Percentiles rank a stretch among this genome's conserved stretches.
phyloP scores from a whole-genome alignment of 2,113 vertebrate genomes.

The Mus spicilegus region DNA sequence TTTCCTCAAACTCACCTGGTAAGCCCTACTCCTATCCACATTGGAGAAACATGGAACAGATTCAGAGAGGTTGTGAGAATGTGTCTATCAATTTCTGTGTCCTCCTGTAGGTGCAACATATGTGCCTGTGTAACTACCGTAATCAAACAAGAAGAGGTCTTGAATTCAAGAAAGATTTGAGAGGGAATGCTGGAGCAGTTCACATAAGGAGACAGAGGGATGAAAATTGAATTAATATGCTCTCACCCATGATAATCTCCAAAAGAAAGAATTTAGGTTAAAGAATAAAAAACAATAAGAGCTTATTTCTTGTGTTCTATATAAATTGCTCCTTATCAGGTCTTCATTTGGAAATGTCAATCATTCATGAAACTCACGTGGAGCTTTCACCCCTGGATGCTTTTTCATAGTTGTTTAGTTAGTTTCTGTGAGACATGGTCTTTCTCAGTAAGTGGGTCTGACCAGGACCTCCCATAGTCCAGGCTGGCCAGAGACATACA shows the following conservation, averaged over 20 bases:
- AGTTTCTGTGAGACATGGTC: background rate
- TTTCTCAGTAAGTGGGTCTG: background rate
- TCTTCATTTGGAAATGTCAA: slow-evolving; percentile 87
- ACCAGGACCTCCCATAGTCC: background rate
- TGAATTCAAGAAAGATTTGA: background rate
- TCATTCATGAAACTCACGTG: slow-evolving; percentile 89
- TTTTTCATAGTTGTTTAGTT: background rate
- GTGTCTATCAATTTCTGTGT: background rate
- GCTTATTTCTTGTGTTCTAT: slow-evolving; percentile 88
- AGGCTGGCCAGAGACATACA: background rate
- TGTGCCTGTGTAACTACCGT: background rate
- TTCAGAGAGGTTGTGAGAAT: background rate
- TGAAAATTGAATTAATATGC: background rate
- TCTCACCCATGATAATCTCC: background rate
- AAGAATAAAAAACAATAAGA: slow-evolving; percentile 86
- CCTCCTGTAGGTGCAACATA: background rate
- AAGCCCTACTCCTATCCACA: background rate
- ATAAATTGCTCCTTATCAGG: slow-evolving; percentile 82
- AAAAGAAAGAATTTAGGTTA: slow-evolving; percentile 83
- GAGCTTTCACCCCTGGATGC: background rate
- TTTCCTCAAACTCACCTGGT: background rate
- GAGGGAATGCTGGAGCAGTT: background rate
- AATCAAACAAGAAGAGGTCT: background rate
- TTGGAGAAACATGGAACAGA: background rate
- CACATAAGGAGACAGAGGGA: rapidly evolving